Base-by-base conservation (phyloP, 92 coral and sea anemone species). In the Heliopora coerulea region DNA sequence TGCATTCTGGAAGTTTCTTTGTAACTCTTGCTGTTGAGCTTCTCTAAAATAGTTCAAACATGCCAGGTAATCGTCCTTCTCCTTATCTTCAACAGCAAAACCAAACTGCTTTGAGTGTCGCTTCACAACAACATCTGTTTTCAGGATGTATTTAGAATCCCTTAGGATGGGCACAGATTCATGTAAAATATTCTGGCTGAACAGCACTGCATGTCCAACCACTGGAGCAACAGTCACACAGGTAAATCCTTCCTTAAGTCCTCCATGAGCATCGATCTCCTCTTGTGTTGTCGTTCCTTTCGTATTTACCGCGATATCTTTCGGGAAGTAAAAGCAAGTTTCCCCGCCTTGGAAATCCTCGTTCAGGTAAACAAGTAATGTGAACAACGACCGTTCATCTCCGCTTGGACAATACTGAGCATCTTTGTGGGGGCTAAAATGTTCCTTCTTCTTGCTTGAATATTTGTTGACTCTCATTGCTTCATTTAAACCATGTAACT, bases 71-170 rank as follows among this genome's bases (percentile, higher is more conserved):
- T 70, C 77, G 2, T 54, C 33, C 41, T 54, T 70, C 17, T 70
- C 77, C 31, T 20, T 20, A 18, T 70, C 50, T 26, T 52, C 52
- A 21, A 70, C 46, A 2, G 62, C 63, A 52, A 70, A 70, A 20
- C 77, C 77, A 70, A 70, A 54, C 41, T 52, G 27, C 59, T 67
- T 67, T 1, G 52, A 31, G 33, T 54, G 33, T 10, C 77, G 77
- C 35, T 70, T 70, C 50, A 70, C 77, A 18, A 70, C 63, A 32
- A 70, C 77, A 70, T 70, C 77, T 15, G 77, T 70, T 70, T 70
- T 70, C 49, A 70, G 12, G 21, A 70, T 70, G 62, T 68, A 48
- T 24, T 68, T 68, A 9, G 59, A 11, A 1, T 60, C 41, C 18
- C 3, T 68, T 7, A 25, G 32, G 13, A 68, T 42, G 13, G 75